Percentiles rank a stretch among this genome's conserved stretches.
Conservation (phyloP, 2,797 vertebrate genomes). For the Remorina albescens region DNA sequence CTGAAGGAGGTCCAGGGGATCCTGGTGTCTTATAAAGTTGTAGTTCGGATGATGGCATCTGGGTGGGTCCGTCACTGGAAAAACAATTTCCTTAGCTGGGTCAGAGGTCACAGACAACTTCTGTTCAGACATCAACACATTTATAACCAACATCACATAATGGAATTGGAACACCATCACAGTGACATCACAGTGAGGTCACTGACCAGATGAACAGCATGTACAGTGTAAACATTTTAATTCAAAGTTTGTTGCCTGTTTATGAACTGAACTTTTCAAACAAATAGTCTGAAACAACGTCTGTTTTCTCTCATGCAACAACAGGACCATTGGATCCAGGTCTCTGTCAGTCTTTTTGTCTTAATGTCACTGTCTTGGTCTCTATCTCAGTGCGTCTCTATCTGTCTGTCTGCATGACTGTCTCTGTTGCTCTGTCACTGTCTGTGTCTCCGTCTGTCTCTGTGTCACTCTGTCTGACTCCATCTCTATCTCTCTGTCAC, state of each 20-base stretch:
- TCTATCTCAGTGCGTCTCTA: not conserved
- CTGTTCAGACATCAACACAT: too few relatives aligned
- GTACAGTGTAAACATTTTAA: too few relatives aligned
- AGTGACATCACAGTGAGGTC: not conserved
- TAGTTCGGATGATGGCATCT: constrained; percentile 89
- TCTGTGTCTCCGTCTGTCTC: constrained; percentile 24
- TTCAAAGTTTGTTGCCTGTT: too few relatives aligned
- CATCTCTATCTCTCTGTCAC: too few relatives aligned
- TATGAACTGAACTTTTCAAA: too few relatives aligned
- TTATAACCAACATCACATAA: too few relatives aligned
- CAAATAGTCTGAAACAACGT: not conserved
- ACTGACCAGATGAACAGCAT: not conserved
- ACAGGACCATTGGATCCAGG: constrained; percentile 62
- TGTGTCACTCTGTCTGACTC: not conserved
- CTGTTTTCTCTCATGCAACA: not conserved
- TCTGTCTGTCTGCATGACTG: not conserved
- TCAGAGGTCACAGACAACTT: too few relatives aligned
- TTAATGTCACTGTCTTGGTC: constrained; percentile 5
- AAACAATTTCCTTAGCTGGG: too few relatives aligned
- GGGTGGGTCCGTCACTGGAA: too few relatives aligned
- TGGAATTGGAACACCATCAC: too few relatives aligned
- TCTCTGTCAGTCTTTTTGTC: not conserved
- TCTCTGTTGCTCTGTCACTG: not conserved
- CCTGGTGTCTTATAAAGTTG: constrained; percentile 91
- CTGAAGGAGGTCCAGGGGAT: constrained; percentile 93